phyloP scores from a whole-genome alignment of 2,888 invertebrate genomes.

The Notodonta ziczac region DNA sequence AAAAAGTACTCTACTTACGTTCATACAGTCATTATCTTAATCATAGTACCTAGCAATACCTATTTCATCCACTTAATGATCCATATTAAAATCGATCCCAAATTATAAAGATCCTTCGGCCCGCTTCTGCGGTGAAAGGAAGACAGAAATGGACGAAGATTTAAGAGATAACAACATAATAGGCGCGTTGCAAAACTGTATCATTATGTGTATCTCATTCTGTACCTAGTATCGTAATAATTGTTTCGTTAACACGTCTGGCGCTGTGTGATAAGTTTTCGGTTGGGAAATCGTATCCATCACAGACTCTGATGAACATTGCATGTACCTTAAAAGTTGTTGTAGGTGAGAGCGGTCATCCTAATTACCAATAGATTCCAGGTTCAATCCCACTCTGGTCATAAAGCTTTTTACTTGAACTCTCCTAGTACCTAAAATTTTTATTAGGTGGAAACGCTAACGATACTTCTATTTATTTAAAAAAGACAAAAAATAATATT shows the following conservation, averaged over 20 bases:
- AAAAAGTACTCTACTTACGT: neutral
- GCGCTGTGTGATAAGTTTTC: neutral
- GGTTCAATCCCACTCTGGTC: no score
- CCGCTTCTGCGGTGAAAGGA: constrained; percentile 42
- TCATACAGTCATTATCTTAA: neutral
- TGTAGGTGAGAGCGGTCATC: no score
- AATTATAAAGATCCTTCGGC: constrained; percentile 2
- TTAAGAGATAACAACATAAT: constrained; percentile 47
- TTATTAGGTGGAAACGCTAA: no score
- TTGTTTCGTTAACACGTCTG: constrained; percentile 21
- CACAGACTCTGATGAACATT: neutral
- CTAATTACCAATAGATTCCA: no score
- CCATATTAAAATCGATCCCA: neutral
- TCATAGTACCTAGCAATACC: neutral
- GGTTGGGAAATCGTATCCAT: neutral
- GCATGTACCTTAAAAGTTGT: no score
- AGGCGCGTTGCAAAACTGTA: constrained; percentile 35
- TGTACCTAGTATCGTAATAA: constrained; percentile 36
- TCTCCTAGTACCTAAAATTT: no score
- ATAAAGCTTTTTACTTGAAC: no score
- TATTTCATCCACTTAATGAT: neutral
- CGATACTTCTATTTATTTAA: no score
- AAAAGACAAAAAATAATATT: no score
- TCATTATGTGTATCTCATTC: constrained; percentile 37
- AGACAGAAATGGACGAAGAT: constrained; percentile 45